Percentiles rank a stretch among this genome's conserved stretches.
Conservation (phyloP, 30 jellyfish, hydroid and myxozoan species). For the Hydractinia symbiolongicarpus region DNA sequence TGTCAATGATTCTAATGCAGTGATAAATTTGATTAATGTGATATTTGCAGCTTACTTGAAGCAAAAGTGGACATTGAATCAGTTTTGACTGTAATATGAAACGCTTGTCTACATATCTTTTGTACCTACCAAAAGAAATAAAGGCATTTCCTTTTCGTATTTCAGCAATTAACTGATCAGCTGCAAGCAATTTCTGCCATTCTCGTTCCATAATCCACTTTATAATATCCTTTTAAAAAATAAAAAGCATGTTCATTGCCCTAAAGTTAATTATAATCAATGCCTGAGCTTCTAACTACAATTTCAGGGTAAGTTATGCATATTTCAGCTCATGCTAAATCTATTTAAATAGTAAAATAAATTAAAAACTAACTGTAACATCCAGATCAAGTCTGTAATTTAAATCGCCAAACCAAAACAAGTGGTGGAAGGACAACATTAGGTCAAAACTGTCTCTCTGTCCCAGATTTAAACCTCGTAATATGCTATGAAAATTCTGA, state of each 20-base stretch:
- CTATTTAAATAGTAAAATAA: background rate
- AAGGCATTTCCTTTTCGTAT: constrained; percentile 63
- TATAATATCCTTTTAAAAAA: constrained; percentile 39
- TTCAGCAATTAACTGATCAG: constrained; percentile 75
- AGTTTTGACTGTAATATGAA: background rate
- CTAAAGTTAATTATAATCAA: background rate
- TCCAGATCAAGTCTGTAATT: constrained; percentile 70
- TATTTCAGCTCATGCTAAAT: too few species aligned
- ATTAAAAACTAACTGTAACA: constrained; percentile 38
- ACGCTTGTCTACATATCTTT: background rate
- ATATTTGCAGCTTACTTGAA: background rate
- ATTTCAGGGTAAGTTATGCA: too few species aligned
- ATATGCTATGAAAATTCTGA: constrained; percentile 67
- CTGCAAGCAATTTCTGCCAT: constrained; percentile 38
- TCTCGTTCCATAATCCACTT: constrained; percentile 49
- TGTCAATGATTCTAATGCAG: too few species aligned
- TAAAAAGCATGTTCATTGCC: background rate
- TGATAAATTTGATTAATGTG: too few species aligned
- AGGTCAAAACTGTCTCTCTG: constrained; percentile 68
- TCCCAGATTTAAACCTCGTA: constrained; percentile 83
- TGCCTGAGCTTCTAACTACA: too few species aligned
- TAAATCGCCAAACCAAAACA: constrained; percentile 96
- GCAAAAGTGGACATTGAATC: background rate
- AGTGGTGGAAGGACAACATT: constrained; percentile 66
- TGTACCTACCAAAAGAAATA: constrained; percentile 49